A percentile compares a stretch with the other conserved stretches of the same genome.
These are phyloP conservation scores for Chaenogobius annularis DNA, from an alignment of 2,113 vertebrate genomes.

Conservation along the genomic window DNA sequence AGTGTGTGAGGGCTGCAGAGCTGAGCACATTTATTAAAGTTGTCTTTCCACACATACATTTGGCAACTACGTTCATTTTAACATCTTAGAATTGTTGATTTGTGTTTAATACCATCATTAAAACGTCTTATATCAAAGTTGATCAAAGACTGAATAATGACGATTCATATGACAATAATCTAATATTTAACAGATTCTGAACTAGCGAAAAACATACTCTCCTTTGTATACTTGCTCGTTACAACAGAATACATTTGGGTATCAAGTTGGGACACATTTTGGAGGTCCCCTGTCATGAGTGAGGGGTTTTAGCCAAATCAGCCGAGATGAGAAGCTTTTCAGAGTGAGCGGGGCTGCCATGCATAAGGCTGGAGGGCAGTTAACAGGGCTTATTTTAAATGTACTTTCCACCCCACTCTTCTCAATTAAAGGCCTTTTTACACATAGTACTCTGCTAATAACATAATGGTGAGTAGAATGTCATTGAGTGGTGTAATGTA, in stretches of 20 bases:
- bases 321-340: slow-evolving; percentile 58
- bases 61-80: not conserved
- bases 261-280: slow-evolving; percentile 18
- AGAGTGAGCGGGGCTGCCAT: slow-evolving; percentile 56
- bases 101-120: too few species aligned
- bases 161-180: not conserved
- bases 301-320: slow-evolving; percentile 62
- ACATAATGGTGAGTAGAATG: slow-evolving; percentile 81
- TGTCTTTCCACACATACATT: not conserved
- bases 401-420: slow-evolving; percentile 74
- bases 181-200: not conserved
- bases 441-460: slow-evolving; percentile 77
- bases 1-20: not conserved
- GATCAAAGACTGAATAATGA: not conserved
- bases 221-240: not conserved
- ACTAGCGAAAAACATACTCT: not conserved
- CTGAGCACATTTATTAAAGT: not conserved
- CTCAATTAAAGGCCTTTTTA: slow-evolving; percentile 77
- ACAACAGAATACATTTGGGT: slow-evolving; percentile 11
- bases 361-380: slow-evolving; percentile 32
- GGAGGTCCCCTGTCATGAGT: slow-evolving; percentile 41
- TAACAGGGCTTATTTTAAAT: slow-evolving; percentile 69
- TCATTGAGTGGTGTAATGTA: slow-evolving; percentile 83
- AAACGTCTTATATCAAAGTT: not conserved
- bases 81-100: too few species aligned